Evolutionary conservation across 2,113 vertebrate species (phyloP).

Genomic region (Phylloscopus whistleri): DNA sequence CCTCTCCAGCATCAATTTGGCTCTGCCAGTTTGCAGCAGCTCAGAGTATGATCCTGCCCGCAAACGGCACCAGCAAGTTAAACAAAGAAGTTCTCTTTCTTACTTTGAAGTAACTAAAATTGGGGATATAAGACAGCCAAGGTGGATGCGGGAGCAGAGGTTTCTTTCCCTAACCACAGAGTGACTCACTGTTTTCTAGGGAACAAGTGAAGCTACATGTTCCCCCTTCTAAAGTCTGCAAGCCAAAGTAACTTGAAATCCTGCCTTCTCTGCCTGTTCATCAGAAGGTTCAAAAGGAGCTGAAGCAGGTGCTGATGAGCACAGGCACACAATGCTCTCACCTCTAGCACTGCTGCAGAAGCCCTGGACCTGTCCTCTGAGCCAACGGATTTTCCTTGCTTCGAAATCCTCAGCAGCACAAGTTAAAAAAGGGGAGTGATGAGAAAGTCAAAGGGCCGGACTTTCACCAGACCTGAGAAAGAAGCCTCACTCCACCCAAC

Average conservation of each 20-base stretch:
- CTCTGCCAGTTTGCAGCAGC: neutral
- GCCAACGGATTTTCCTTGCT: neutral
- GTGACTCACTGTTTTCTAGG: neutral
- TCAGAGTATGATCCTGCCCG: neutral
- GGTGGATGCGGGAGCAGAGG: neutral
- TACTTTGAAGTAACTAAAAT: fast-evolving
- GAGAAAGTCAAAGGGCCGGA: neutral
- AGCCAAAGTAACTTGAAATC: neutral
- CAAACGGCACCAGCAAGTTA: neutral
- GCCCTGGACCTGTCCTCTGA: neutral
- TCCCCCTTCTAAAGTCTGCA: neutral
- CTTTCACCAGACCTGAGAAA: neutral
- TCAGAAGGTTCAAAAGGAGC: neutral
- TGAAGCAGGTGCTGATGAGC: neutral
- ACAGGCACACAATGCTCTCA: neutral
- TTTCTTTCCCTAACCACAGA: neutral
- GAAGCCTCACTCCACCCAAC: neutral
- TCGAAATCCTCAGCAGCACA: neutral
- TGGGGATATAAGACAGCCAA: neutral
- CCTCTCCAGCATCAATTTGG: fast-evolving
- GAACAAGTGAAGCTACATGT: fast-evolving
- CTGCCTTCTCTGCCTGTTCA: neutral
- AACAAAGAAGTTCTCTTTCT: neutral
- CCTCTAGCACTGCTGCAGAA: neutral
- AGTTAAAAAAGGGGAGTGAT: neutral